Conservation (phyloP, 2,113 vertebrate species). For the Pleuronectes platessa region DNA sequence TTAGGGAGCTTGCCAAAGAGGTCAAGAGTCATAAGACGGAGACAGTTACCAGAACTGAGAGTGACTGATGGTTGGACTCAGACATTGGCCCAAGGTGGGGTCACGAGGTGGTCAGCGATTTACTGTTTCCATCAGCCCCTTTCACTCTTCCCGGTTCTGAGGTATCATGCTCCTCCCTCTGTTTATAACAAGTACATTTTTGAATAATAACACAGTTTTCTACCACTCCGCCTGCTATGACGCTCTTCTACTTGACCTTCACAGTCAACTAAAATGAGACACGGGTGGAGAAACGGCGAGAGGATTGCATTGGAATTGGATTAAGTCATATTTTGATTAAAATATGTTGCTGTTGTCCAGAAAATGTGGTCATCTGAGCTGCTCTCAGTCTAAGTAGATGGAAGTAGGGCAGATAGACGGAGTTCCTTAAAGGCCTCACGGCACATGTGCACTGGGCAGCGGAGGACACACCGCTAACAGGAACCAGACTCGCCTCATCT, state of each 20-base stretch:
- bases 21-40: conserved; percentile 22
- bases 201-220: neutral
- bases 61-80: conserved; percentile 55
- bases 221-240: neutral
- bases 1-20: conserved; percentile 7
- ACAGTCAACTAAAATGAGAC: conserved; percentile 22
- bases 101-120: conserved; percentile 27
- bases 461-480: conserved; percentile 58
- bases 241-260: conserved; percentile 2
- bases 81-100: conserved; percentile 20
- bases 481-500: conserved; percentile 63
- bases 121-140: neutral
- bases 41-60: conserved; percentile 41
- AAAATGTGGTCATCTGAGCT: conserved; percentile 42
- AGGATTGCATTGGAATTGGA: conserved; percentile 31
- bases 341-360: conserved; percentile 57
- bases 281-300: conserved; percentile 20
- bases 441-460: conserved; percentile 57
- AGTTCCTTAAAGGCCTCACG: conserved; percentile 43
- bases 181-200: neutral
- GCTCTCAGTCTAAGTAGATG: conserved; percentile 53
- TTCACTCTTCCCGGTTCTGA: conserved; percentile 14
- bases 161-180: neutral
- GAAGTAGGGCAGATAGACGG: conserved; percentile 57
- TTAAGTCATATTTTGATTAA: conserved; percentile 56